Evolutionary conservation across 2,113 vertebrate species (phyloP).

Genomic region (Cavia porcellus): DNA sequence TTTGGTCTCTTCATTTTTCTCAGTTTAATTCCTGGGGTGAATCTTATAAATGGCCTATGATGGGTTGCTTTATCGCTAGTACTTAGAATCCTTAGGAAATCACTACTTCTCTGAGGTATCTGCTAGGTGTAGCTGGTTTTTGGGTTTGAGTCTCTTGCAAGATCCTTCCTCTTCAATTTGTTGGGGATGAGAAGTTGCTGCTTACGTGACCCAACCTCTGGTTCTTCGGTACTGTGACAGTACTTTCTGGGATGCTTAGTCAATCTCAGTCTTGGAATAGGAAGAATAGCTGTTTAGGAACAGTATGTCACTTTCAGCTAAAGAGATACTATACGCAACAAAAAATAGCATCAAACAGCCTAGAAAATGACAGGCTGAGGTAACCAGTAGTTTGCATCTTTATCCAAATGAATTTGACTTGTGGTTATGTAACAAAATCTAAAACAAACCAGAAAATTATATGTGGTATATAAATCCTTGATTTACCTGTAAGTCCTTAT

Average conservation of each 20-base stretch:
- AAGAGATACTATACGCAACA: neutral
- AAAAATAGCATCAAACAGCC: neutral
- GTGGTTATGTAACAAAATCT: neutral
- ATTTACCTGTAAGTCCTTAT: neutral
- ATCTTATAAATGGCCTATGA: too few relatives aligned
- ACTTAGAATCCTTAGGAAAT: too few relatives aligned
- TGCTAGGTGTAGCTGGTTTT: too few relatives aligned
- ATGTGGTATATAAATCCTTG: neutral
- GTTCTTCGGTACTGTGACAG: neutral
- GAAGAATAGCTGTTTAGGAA: neutral
- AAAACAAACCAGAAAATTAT: neutral
- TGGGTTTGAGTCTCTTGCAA: too few relatives aligned
- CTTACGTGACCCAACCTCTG: neutral
- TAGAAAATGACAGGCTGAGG: neutral
- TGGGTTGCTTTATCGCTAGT: too few relatives aligned
- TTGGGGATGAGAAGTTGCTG: neutral
- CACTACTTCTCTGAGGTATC: too few relatives aligned
- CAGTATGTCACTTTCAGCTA: neutral
- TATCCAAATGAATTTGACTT: neutral
- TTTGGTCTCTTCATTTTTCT: too few relatives aligned
- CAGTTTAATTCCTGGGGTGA: too few relatives aligned
- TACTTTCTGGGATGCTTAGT: neutral
- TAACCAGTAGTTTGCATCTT: neutral
- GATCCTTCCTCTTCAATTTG: neutral
- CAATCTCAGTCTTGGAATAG: neutral